Evolutionary conservation across 2,888 invertebrate genomes (phyloP).

Genomic region (Ditula angustiorana): DNA sequence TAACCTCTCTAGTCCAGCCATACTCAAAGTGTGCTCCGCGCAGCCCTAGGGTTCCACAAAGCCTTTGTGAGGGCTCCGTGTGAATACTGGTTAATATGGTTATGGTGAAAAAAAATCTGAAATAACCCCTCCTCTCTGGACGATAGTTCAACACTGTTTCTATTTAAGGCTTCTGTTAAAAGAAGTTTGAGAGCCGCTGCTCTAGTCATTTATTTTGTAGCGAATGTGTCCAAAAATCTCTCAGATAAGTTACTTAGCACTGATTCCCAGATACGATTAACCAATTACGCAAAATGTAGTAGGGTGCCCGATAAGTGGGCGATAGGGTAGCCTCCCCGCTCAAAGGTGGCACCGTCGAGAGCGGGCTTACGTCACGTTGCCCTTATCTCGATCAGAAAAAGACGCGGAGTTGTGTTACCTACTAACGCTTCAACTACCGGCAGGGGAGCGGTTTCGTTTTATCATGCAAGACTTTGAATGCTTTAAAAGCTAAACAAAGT

Average conservation of each 20-base stretch:
- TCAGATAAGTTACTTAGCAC: background rate
- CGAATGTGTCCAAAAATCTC: background rate
- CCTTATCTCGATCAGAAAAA: slow-evolving; percentile 63
- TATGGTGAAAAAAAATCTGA: too few relatives aligned
- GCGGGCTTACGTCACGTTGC: slow-evolving; percentile 59
- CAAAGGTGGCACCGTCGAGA: slow-evolving; percentile 63
- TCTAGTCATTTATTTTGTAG: too few relatives aligned
- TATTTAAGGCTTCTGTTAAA: too few relatives aligned
- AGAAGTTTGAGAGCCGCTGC: too few relatives aligned
- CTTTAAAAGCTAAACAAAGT: too few relatives aligned
- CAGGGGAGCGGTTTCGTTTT: background rate
- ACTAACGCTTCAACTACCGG: background rate
- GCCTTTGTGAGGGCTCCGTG: too few relatives aligned
- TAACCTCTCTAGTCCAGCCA: too few relatives aligned
- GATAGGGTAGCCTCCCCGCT: slow-evolving; percentile 58
- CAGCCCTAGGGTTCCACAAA: too few relatives aligned
- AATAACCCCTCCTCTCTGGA: too few relatives aligned
- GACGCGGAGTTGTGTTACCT: slow-evolving; percentile 52
- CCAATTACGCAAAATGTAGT: slow-evolving; percentile 26
- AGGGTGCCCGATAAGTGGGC: slow-evolving; percentile 7
- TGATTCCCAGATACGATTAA: slow-evolving; percentile 15
- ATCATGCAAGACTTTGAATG: background rate
- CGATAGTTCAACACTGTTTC: too few relatives aligned
- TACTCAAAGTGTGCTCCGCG: too few relatives aligned
- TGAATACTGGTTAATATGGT: too few relatives aligned